Evolutionary conservation across 2,113 vertebrate species (phyloP), one percentile per base, ranked within the genome.

Genomic region (Aplodontia rufa): DNA sequence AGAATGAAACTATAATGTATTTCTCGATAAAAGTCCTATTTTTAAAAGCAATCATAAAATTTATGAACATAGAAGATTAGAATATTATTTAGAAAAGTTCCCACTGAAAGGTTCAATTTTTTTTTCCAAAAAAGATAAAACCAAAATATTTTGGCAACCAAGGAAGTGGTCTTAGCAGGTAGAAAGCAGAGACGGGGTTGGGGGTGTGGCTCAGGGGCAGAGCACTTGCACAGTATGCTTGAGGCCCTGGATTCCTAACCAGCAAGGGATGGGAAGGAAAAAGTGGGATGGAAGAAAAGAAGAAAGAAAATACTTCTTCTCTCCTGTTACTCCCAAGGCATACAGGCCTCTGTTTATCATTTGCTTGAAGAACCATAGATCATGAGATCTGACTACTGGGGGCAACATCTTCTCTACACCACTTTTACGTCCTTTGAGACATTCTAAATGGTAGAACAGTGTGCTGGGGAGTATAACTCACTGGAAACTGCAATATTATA

Each of bases 91-190:
- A 79, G 58, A 95, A 85, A 71, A 37, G 53, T 47, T 62, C 64
- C 71, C 74, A 86, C 2, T 83, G 45, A 89, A 91, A 94, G 8
- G 11, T 66, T 19, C 84, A 58, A 13, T 10, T 40, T 64, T 90
- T 72, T 90, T 58, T 42, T 78, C 60, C n/a, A n/a, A 83, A 62
- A 84, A 93, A 79, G 24, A 76, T 47, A 93, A 87, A 81, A 91
- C 10, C 82, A 89, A 86, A 96, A 83, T 28, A 40, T 78, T 58
- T 37, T 47, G 22, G 12, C 76, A 72, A 30, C 14, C 49, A 88
- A 64, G 91, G 8, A 0, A 53, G 37, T 12, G 12, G 42, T 47
- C 47, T 62, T 42, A 84, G 35, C 20, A 49, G 37, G 40, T 47
- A 55, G 12, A 76, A 64, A 66, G 69, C 1, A 64, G 20, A 90